Evolutionary conservation across 2,797 vertebrate genomes (phyloP).

Genomic region (Eurystomus glaucurus): DNA sequence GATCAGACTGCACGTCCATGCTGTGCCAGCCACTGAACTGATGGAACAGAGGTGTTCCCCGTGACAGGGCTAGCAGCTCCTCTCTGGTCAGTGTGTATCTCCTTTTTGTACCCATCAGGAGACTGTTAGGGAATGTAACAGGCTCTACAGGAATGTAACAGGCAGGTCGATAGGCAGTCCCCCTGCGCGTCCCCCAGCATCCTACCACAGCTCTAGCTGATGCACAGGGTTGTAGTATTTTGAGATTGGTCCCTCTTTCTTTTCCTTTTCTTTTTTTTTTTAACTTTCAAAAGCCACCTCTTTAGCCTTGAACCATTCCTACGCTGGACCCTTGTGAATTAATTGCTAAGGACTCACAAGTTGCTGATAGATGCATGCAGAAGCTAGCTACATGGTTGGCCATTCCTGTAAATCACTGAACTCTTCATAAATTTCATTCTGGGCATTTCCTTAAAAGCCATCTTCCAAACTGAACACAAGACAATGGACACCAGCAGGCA

Average conservation of each 20-base stretch:
- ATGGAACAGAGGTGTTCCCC: neutral
- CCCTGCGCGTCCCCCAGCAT: neutral
- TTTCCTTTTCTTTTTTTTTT: neutral
- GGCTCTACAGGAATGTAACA: neutral
- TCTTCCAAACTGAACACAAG: slow-evolving; percentile 56
- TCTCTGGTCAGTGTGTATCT: neutral
- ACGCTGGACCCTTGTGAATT: neutral
- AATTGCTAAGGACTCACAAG: neutral
- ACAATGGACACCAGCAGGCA: slow-evolving; percentile 71
- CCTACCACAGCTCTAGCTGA: neutral
- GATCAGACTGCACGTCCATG: accelerated
- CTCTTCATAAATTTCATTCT: slow-evolving; percentile 36
- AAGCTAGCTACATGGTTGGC: neutral
- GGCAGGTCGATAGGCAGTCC: neutral
- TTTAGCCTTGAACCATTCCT: neutral
- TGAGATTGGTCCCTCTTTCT: neutral
- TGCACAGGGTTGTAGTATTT: neutral
- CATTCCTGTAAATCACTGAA: slow-evolving; percentile 46
- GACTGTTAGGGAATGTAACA: neutral
- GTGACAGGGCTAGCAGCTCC: neutral
- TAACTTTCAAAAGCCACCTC: neutral
- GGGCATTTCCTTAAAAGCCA: slow-evolving; percentile 52
- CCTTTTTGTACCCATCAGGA: neutral
- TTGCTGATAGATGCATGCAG: neutral
- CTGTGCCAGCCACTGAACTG: accelerated